These are phyloP conservation scores for Enteromius radiatus DNA, from an alignment of 2,797 vertebrate genomes.

Conservation along the genomic window DNA sequence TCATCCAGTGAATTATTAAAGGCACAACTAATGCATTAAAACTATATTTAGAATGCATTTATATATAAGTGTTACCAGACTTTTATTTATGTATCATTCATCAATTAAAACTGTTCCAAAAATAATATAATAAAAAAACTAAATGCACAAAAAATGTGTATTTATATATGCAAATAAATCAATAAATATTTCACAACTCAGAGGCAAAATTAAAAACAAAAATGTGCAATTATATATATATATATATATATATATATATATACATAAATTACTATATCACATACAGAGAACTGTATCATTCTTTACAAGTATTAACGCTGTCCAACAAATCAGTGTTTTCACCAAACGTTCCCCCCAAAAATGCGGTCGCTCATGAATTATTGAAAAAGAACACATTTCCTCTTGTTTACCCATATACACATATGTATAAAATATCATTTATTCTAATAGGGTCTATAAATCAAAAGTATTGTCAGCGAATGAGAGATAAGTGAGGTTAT, in stretches of 20 bases:
- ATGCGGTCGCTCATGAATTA: constrained; percentile 77
- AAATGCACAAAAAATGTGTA: not conserved
- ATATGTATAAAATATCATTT: constrained; percentile 88
- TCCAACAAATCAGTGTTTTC: not conserved
- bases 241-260: no score
- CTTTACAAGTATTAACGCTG: not conserved
- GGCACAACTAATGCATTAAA: not conserved
- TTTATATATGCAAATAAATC: no score
- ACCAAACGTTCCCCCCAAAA: constrained; percentile 27
- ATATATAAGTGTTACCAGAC: not conserved
- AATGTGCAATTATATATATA: not conserved
- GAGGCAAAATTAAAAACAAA: no score
- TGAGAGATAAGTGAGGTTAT: constrained; percentile 84
- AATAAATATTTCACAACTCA: no score
- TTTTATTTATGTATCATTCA: not conserved
- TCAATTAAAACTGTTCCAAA: not conserved
- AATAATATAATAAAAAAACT: not conserved
- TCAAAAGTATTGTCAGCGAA: constrained; percentile 83
- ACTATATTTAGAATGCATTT: not conserved
- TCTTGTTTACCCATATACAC: constrained; percentile 85
- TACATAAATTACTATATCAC: not conserved
- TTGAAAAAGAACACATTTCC: constrained; percentile 77
- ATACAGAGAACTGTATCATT: not conserved
- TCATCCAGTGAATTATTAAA: not conserved
- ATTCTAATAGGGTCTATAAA: constrained; percentile 86